Evolutionary conservation across 1,140 invertebrate species (phyloP).

Genomic region (Colletes gigas): DNA sequence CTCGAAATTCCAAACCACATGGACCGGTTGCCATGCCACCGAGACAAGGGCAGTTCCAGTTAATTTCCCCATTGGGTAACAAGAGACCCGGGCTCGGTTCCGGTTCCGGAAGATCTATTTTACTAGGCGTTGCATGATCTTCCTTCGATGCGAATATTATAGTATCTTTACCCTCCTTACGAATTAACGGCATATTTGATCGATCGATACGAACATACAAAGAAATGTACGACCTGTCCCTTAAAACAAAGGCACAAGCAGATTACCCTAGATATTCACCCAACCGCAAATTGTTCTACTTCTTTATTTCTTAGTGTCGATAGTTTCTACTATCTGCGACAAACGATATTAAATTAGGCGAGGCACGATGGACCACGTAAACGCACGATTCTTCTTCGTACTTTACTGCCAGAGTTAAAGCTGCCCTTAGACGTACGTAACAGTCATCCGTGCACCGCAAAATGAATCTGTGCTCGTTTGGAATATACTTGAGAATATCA

Average conservation of each 20-base stretch:
- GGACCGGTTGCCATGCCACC: constrained; percentile 97
- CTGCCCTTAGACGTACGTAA: constrained; percentile 82
- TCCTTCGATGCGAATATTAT: constrained; percentile 92
- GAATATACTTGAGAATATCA: constrained; percentile 83
- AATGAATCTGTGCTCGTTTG: constrained; percentile 78
- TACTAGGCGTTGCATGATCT: constrained; percentile 88
- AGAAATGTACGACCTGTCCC: background rate
- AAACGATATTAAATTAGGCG: constrained; percentile 77
- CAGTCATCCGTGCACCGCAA: constrained; percentile 82
- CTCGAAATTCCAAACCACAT: constrained; percentile 94
- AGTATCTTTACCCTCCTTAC: constrained; percentile 88
- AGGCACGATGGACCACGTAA: constrained; percentile 82
- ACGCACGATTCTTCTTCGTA: constrained; percentile 82
- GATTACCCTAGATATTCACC: background rate
- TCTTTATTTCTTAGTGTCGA: constrained; percentile 62
- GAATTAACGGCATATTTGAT: constrained; percentile 76
- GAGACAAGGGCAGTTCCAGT: constrained; percentile 98
- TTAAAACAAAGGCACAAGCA: background rate
- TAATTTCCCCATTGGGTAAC: constrained; percentile 93
- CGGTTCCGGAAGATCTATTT: constrained; percentile 86
- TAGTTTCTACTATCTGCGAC: constrained; percentile 73
- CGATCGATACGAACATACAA: background rate
- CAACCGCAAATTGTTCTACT: background rate
- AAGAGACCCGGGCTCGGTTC: constrained; percentile 91
- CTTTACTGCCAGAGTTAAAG: constrained; percentile 81